Percentiles rank a stretch among this genome's conserved stretches.
Evolutionary conservation across 2,888 invertebrate genomes (phyloP).

Genomic region (Ferrisia virgata): DNA sequence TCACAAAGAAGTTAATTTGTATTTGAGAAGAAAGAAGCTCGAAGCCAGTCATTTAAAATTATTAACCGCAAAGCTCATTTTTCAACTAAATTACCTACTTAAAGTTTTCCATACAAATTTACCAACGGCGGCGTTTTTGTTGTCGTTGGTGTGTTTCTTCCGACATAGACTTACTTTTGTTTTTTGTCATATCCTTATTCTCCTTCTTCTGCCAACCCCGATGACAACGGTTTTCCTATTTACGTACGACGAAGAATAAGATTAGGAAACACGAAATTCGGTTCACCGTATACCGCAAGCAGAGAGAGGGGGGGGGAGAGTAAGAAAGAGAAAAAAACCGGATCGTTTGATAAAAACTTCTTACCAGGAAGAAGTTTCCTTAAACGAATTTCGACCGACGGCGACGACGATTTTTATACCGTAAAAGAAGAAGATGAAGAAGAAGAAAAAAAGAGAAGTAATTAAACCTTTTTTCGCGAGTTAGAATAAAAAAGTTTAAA

Average conservation of each 20-base stretch:
- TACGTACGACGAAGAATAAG: neutral
- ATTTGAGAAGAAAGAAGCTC: neutral
- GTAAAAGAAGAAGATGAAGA: no score
- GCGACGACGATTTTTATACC: neutral
- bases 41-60: neutral
- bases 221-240: no score
- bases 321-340: constrained; percentile 17
- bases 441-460: neutral
- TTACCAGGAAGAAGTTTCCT: neutral
- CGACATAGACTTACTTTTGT: neutral
- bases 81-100: constrained; percentile 26
- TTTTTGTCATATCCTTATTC: neutral
- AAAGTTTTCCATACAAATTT: neutral
- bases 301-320: no score
- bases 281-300: no score
- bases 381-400: constrained; percentile 18
- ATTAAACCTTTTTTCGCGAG: constrained; percentile 15
- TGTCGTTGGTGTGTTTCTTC: neutral
- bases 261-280: no score
- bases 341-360: neutral
- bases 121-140: neutral
- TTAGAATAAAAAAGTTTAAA: constrained; percentile 3
- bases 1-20: constrained; percentile 11
- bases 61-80: constrained; percentile 22
- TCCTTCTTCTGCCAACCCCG: neutral